Base-by-base conservation (phyloP, 2,797 vertebrate species). In the Pipistrellus kuhlii region DNA sequence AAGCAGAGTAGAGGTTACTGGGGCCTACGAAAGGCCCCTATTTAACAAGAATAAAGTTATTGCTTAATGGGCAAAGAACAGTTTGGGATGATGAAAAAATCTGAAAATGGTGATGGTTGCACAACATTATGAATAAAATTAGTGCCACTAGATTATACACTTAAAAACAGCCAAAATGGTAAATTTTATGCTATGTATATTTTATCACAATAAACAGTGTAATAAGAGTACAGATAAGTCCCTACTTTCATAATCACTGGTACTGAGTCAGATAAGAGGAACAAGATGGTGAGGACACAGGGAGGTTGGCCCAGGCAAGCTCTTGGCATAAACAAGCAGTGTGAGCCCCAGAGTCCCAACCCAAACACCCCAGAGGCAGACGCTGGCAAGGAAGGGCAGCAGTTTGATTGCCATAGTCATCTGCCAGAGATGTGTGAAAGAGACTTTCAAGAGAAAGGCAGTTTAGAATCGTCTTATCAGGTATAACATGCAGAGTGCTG, bases 191-290 rank as follows among this genome's bases (percentile, higher is more conserved):
- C 35, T 27, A 48, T 13, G 2, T 18, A 14, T 77, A 73, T 53
- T 66, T 68, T 41, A 68, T 12, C 18, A 66, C 5, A 71, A 90
- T 62, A 71, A 80, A 90, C 81, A 68, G 48, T 69, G 25, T 35
- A 9, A 53, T 93, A 41, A 48, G 51, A 75, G 35, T 30, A 78
- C 20, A 71, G 66, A 18, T 41, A 53, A 94, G 35, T 68, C 38
- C 73, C 59, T 71, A n/a, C 57, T 88, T 92, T 44, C 72, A 32
- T 13, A 53, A 62, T 21, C 6, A 6, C 48, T 51, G 38, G n/a
- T 69, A 35, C 35, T 23, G 25, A 82, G 46, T 76, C 4, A 12
- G 23, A 78, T 32, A 46, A 71, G 51, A 69, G 23, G 30, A 64
- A 44, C 0, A 6, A 55, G 44, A 38, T 25, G 44, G 38, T 82